These are phyloP conservation scores for Eira barbara DNA, from an alignment of 2,113 vertebrate species.

Conservation along the genomic window DNA sequence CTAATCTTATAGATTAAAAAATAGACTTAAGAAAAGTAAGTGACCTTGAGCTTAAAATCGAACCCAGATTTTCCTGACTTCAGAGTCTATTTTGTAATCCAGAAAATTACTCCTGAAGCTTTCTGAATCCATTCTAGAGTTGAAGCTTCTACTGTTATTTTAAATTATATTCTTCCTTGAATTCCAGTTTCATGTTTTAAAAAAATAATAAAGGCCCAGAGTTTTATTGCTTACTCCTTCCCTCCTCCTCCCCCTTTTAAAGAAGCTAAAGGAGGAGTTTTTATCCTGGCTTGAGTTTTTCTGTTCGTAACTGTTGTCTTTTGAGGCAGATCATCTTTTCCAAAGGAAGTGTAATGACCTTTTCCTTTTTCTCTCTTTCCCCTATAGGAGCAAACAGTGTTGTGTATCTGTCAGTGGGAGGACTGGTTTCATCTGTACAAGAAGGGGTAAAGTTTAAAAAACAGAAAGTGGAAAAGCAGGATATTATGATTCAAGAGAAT, in stretches of 20 bases:
- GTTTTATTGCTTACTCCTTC: neutral
- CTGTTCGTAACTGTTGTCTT: neutral
- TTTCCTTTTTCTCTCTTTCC: neutral
- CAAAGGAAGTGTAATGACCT: neutral
- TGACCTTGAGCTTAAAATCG: neutral
- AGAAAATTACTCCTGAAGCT: neutral
- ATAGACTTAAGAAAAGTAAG: neutral
- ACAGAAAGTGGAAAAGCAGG: constrained; percentile 76
- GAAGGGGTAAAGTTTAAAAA: constrained; percentile 83
- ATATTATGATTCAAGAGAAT: constrained; percentile 77
- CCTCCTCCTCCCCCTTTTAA: neutral
- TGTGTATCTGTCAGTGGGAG: constrained; percentile 95
- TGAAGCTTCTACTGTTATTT: neutral
- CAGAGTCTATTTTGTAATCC: neutral
- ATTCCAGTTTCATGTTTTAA: neutral
- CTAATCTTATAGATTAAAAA: neutral
- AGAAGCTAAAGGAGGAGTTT: neutral
- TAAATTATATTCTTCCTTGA: neutral
- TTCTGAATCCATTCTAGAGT: neutral
- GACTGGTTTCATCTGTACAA: constrained; percentile 94
- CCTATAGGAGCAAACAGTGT: constrained; percentile 94
- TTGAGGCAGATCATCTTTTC: neutral
- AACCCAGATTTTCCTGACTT: neutral
- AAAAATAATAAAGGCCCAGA: neutral
- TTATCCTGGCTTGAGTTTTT: neutral